These are phyloP conservation scores for Ptychobarbus kaznakovi DNA, from an alignment of 2,797 vertebrate species.

Conservation along the genomic window DNA sequence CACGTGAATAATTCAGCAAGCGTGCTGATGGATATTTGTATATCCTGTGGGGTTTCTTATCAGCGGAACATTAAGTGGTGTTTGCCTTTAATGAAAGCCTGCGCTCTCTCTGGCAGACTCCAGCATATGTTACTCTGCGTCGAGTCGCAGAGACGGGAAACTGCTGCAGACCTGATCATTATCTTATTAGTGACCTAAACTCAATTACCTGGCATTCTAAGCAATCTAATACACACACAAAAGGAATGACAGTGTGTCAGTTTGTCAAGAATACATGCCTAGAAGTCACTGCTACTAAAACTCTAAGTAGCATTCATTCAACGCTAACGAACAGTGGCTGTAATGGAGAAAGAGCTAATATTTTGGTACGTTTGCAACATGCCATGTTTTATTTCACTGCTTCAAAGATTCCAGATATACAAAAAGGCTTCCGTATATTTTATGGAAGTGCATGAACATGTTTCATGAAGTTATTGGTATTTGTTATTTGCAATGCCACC, in stretches of 20 bases:
- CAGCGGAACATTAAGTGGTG: conserved; percentile 51
- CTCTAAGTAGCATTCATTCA: too few relatives aligned
- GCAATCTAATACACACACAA: conserved; percentile 38
- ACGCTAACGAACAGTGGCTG: neutral
- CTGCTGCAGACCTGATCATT: conserved; percentile 54
- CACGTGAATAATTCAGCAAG: conserved; percentile 50
- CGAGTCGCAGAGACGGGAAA: conserved; percentile 49
- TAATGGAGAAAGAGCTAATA: neutral
- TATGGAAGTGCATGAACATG: neutral
- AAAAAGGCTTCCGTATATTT: neutral
- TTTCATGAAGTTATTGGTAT: neutral
- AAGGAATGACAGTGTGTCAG: conserved; percentile 27
- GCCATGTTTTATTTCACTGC: neutral
- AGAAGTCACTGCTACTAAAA: conserved; percentile 19
- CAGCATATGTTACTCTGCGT: conserved; percentile 45
- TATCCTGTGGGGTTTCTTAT: conserved; percentile 52
- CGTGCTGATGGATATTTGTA: conserved; percentile 42
- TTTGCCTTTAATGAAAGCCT: conserved; percentile 56
- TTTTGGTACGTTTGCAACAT: neutral
- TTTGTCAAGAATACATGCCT: neutral
- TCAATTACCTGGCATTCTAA: conserved; percentile 55
- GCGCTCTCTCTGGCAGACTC: conserved; percentile 1
- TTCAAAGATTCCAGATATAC: neutral
- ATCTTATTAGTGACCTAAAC: conserved; percentile 60
- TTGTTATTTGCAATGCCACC: too few relatives aligned